Evolutionary conservation across 1,140 invertebrate species (phyloP).

Genomic region (Drosophila willistoni): DNA sequence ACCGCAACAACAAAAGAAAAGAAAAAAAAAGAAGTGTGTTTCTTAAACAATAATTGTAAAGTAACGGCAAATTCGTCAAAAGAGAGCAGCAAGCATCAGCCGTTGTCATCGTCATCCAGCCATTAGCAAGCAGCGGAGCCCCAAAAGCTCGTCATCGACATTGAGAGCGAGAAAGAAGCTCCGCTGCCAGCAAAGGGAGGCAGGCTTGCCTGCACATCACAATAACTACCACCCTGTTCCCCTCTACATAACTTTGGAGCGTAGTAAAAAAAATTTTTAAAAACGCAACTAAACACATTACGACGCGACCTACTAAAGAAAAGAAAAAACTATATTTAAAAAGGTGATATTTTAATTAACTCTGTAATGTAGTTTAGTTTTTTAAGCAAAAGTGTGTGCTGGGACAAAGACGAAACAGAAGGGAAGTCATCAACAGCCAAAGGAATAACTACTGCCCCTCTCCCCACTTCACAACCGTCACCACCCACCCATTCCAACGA

Average conservation of each 20-base stretch:
- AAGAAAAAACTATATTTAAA: constrained; percentile 37
- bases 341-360: constrained; percentile 67
- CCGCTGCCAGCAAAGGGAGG: constrained; percentile 43
- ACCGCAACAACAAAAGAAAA: background rate
- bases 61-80: constrained; percentile 40
- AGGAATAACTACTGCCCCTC: background rate
- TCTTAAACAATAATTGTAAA: constrained; percentile 20
- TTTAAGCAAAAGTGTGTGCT: constrained; percentile 10
- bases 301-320: constrained; percentile 70
- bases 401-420: constrained; percentile 4
- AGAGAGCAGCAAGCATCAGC: constrained; percentile 31
- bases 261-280: constrained; percentile 25
- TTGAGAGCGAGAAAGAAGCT: constrained; percentile 26
- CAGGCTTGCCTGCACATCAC: constrained; percentile 1
- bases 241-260: background rate
- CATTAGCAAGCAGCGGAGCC: constrained; percentile 38
- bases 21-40: background rate
- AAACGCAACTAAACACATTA: constrained; percentile 49
- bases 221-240: constrained; percentile 4
- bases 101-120: constrained; percentile 2
- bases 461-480: background rate
- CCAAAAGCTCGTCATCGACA: constrained; percentile 43
- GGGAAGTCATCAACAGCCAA: constrained; percentile 11
- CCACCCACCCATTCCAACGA: background rate
- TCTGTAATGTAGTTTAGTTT: constrained; percentile 24